A percentile compares a stretch with the other conserved stretches of the same genome.
Evolutionary conservation across 2,888 invertebrate species (phyloP).

Genomic region (Strigamia transsilvanica): DNA sequence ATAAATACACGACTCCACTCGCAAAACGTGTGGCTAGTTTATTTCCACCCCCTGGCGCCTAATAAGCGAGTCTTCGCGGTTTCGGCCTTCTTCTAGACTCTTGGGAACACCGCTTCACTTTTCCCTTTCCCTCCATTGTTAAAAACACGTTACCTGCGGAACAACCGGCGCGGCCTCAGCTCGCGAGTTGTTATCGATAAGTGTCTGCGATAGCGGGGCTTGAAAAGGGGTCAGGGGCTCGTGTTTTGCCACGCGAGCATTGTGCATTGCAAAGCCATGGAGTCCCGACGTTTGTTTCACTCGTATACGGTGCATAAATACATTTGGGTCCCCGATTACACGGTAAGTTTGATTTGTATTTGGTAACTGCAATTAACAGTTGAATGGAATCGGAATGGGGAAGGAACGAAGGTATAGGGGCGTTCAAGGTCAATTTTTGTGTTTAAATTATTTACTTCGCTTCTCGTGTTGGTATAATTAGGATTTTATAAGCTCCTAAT

Average conservation of each 20-base stretch:
- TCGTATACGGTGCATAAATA: not conserved
- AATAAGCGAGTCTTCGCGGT: slow-evolving; percentile 22
- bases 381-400: not conserved
- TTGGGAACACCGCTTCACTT: not conserved
- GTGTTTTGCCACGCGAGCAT: slow-evolving; percentile 21
- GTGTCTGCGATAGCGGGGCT: not conserved
- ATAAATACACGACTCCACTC: not conserved
- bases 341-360: not conserved
- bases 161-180: not conserved
- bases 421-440: not conserved
- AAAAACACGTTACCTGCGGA: not conserved
- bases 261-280: not conserved
- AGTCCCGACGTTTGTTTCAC: not conserved
- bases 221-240: slow-evolving; percentile 33
- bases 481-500: not conserved
- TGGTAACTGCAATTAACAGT: not conserved
- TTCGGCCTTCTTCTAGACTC: slow-evolving; percentile 4
- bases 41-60: slow-evolving; percentile 30
- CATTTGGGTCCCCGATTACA: slow-evolving; percentile 14
- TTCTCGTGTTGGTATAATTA: slow-evolving; percentile 11
- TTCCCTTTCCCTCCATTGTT: not conserved
- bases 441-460: not conserved
- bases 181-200: not conserved
- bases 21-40: not conserved
- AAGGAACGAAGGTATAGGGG: not conserved